Base-by-base conservation (phyloP, 2,797 vertebrate genomes). In the Glossophaga mutica region DNA sequence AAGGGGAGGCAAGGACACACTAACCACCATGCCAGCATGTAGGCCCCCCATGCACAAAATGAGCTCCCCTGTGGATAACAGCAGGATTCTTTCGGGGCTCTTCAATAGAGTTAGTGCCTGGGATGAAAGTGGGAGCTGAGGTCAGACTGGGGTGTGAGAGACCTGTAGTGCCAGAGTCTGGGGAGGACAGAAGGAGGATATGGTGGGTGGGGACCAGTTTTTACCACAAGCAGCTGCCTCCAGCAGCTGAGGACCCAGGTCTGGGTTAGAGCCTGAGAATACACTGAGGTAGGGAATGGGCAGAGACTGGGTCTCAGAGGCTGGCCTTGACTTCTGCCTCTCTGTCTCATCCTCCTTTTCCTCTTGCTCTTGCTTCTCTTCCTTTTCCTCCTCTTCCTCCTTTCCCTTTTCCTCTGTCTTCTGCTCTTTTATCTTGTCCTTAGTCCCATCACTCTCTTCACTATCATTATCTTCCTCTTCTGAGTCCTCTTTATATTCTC, bases 191-290 rank as follows among this genome's bases (percentile, higher is more conserved):
- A 29, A 50, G 2, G 29, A 12, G 14, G 16, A 9, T 26, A 21
- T 24, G 8, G 18, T 26, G 26, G 5, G 11, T 8, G 9, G 67
- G 39, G 10, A 10, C 14, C 74, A 5, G 4, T 73, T 79, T 93
- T 97, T n/a, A 99, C 99, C 99, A 96, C 71, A 92, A 50, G 98
- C 95, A 92, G 98, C 98, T 76, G 98, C 99, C 37, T 97, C 74
- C 68, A 90, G 96, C 86, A 99, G 97, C 84, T 98, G 98, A 73
- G 97, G 78, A 78, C 99, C 97, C 93, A 99, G 97, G 92, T 98
- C 96, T 14, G 98, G 97, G 95, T 99, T 98, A 93, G 98, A 95
- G 4, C 98, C 99, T 42, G 97, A 98, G 96, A 99, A 50, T 52
- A 98, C 96, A 1, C 1, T 32, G 44, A 96, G 90, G 65, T 9